Base-by-base conservation (phyloP, 53 echinoderm and acorn worm genomes). In the Apostichopus leukothele region DNA sequence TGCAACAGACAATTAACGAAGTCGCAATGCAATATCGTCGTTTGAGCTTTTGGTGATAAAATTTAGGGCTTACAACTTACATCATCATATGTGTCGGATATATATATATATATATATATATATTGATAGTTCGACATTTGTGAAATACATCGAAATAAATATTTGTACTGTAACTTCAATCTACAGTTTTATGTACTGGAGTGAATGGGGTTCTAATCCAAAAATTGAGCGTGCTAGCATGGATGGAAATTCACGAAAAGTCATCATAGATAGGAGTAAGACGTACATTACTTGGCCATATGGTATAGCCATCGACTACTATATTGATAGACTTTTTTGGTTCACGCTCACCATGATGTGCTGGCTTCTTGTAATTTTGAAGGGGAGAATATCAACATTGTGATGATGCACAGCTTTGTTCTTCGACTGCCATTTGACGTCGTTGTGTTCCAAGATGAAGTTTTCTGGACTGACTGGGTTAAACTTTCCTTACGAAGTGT, bases 391-490 rank as follows among this genome's bases (percentile, higher is more conserved):
- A 83, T 14, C 5, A 90, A 91, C 20, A 86, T 90, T 78, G 91
- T 99, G 51, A 78, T 95, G 7, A 52, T 80, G 66, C 92, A 91
- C 54, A 78, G 78, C 16, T 73, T 75, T 13, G 73, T 90, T 51
- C 63, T 97, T 25, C 84, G 89, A 9, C 99, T 96, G 86, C 99
- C 99, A 7, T 99, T 99, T 86, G 78, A 94, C 68, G 89, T 99
- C 54, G 75, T 93, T 5, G 99, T 99, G 73, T 98, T 99, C 78
- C 94, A 95, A 86, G 94, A 99, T 74, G 76, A 66, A 19, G 84
- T 99, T 85, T 96, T 94, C 94, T 99, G 99, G 99, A 93, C 94
- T 8, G 99, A 99, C 85, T 99, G 99, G 99, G 76, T 92, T 74
- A 88, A 86, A 50, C 90, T 85, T 67, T 80, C 89, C 52, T 90